phyloP scores from a whole-genome alignment of 1,140 invertebrate species.

The Ceratina japonica region DNA sequence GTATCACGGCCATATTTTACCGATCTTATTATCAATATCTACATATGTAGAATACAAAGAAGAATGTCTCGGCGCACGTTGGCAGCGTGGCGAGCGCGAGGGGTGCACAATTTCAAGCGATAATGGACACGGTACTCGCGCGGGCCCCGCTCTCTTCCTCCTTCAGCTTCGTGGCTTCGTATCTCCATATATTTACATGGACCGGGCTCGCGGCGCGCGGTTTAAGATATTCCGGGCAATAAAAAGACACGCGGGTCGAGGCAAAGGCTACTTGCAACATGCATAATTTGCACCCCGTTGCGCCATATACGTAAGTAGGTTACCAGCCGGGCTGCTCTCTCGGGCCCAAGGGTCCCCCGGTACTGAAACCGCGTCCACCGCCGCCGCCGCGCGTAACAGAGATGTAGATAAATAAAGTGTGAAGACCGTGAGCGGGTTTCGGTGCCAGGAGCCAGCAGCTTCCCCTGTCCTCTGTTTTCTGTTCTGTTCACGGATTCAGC shows the following conservation, averaged over 20 bases:
- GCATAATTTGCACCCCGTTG: slow-evolving; percentile 45
- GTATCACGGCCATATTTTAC: background rate
- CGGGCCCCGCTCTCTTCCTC: background rate
- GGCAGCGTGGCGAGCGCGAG: background rate
- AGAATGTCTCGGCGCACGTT: background rate
- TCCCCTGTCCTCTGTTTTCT: slow-evolving; percentile 22
- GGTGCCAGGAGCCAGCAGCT: slow-evolving; percentile 8
- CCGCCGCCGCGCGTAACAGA: slow-evolving; percentile 24
- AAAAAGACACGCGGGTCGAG: slow-evolving; percentile 41
- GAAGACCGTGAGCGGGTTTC: slow-evolving; percentile 58
- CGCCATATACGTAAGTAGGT: slow-evolving; percentile 64
- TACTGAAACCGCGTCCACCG: slow-evolving; percentile 22
- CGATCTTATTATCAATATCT: too few species aligned
- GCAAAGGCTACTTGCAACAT: slow-evolving; percentile 24
- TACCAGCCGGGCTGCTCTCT: slow-evolving; percentile 31
- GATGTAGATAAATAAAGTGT: slow-evolving; percentile 72
- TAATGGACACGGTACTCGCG: slow-evolving; percentile 26
- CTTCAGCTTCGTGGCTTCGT: background rate
- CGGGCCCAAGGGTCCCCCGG: background rate
- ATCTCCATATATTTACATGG: slow-evolving; percentile 45
- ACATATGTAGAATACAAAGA: background rate
- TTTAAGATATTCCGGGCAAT: slow-evolving; percentile 39
- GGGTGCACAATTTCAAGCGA: slow-evolving; percentile 1
- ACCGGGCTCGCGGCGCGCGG: slow-evolving; percentile 4
- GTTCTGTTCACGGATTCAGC: slow-evolving; percentile 29